Percentiles rank a stretch among this genome's conserved stretches.
These are phyloP conservation scores for Pedetes capensis DNA, from an alignment of 2,113 vertebrate species.

Conservation along the genomic window DNA sequence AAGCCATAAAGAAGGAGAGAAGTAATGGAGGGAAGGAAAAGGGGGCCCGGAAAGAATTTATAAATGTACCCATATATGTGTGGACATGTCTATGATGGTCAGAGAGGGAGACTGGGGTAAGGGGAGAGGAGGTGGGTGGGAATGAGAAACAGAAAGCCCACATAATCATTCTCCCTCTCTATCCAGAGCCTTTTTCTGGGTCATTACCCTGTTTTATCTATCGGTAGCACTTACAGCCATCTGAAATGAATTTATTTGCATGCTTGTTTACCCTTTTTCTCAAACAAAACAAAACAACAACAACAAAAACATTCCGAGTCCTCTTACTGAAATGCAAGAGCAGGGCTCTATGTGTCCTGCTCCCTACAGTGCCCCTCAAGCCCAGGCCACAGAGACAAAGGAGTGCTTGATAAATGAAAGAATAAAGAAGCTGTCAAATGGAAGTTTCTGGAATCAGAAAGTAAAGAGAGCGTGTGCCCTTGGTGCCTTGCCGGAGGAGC, in stretches of 20 bases:
- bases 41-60: neutral
- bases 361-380: neutral
- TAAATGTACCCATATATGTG: neutral
- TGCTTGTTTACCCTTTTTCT: neutral
- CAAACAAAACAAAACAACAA: too few relatives aligned
- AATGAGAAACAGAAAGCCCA: neutral
- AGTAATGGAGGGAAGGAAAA: neutral
- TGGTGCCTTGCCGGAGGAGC: neutral
- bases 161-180: neutral
- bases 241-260: neutral
- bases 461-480: neutral
- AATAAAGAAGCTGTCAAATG: neutral
- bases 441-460: neutral
- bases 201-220: neutral
- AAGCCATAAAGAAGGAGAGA: neutral
- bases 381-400: neutral
- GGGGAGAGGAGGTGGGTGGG: neutral
- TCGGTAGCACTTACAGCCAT: neutral
- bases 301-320: neutral
- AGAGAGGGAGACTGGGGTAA: too few relatives aligned
- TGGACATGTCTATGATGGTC: fast-evolving
- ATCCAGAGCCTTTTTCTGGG: neutral
- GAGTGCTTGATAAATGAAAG: neutral
- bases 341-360: too few relatives aligned
- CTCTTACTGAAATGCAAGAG: neutral